Evolutionary conservation across 2,797 vertebrate genomes (phyloP), one percentile per base, ranked within the genome.

Genomic region (Lithobates sylvaticus): DNA sequence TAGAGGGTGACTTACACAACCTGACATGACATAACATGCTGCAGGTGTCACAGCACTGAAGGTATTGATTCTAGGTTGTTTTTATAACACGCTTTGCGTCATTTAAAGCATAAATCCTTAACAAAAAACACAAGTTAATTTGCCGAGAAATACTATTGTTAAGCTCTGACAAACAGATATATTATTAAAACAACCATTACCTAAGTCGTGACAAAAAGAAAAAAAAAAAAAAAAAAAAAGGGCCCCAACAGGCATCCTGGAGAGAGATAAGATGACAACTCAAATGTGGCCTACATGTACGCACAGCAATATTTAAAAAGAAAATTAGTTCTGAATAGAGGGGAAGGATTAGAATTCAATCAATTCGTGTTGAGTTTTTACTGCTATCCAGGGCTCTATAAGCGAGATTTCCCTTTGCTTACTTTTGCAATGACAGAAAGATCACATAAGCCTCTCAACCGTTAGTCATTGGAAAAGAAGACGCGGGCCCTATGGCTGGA

Each of bases 61-160:
- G 29, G 32, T 50, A 61, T 61, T 29, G 16, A 54, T 54, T 27
- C 15, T 16, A 72, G 47, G 12, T 73, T 73, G 79, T 64, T 81
- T 81, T 39, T n/a, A 39, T 54, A 61, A 81, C 47, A 18, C 5
- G n/a, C 32, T 67, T 61, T 39, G 69, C 79, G 27, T 74, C 70
- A 82, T 74, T 74, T 73, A 82, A 64, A 15, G 54, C 54, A 9
- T 73, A 42, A 34, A 44, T 61, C 34, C 26, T 12, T 16, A 5
- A 9, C 39, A 18, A 73, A 12, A 73, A 73, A 73, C 26, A 27
- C n/a, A 67, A 67, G 26, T 67, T 67, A 26, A 23, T 64, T 23
- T 21, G n/a, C 21, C 2, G 23, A 65, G 61, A 65, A 61, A 61
- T 4, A 18, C 21, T 61, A 61, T 61, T 61, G 18, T 61, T 61